phyloP scores from a whole-genome alignment of 1,140 invertebrate species.

The Lasioglossum baleicum region DNA sequence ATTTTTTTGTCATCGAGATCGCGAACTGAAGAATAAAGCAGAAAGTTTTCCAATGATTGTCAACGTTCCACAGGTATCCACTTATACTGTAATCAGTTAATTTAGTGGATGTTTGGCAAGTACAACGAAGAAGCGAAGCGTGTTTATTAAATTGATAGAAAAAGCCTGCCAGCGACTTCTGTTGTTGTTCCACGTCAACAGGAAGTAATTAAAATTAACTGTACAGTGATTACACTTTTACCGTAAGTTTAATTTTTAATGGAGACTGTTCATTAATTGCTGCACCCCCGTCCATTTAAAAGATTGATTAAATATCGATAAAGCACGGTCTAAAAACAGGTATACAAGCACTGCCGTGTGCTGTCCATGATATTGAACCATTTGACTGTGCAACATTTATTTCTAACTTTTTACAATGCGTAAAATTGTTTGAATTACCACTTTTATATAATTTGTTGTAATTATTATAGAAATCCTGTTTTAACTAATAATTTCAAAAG shows the following conservation, averaged over 20 bases:
- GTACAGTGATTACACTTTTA: conserved; percentile 20
- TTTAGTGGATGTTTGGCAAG: neutral
- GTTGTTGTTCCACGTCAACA: neutral
- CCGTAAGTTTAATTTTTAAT: conserved; percentile 25
- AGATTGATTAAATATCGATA: neutral
- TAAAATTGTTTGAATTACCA: too few species aligned
- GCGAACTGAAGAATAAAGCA: too few species aligned
- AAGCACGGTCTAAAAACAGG: neutral
- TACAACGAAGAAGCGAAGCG: neutral
- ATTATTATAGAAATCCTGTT: too few species aligned
- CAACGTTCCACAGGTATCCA: neutral
- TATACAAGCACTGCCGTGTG: neutral
- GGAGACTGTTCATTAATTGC: conserved; percentile 13
- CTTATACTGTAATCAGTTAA: neutral
- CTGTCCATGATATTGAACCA: too few species aligned
- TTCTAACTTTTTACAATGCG: too few species aligned
- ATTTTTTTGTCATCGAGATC: too few species aligned
- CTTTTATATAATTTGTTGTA: too few species aligned
- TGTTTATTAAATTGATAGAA: neutral
- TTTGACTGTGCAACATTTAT: too few species aligned
- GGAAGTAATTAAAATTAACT: conserved; percentile 22
- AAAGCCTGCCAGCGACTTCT: neutral
- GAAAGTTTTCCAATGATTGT: neutral
- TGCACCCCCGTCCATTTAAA: neutral
- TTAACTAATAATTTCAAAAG: too few species aligned